Percentiles rank a stretch among this genome's conserved stretches.
Evolutionary conservation across 92 coral and sea anemone species (phyloP).

Genomic region (Zoanthus solanderi): DNA sequence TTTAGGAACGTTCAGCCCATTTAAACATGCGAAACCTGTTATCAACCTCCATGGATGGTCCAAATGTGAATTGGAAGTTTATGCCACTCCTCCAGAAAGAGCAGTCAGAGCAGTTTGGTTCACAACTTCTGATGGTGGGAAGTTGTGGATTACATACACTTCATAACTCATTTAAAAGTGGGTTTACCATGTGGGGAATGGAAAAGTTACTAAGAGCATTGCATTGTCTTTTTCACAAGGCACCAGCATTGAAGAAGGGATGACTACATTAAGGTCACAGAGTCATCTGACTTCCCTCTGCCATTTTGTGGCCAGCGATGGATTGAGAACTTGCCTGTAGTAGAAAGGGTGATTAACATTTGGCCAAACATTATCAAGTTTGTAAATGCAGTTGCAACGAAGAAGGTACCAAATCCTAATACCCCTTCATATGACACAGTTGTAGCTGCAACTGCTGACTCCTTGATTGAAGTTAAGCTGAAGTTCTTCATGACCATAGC

Average conservation of each 20-base stretch:
- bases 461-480: background rate
- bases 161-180: slow-evolving; percentile 26
- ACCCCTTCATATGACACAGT: slow-evolving; percentile 22
- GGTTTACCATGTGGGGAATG: slow-evolving; percentile 33
- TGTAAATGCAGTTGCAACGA: slow-evolving; percentile 15
- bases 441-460: slow-evolving; percentile 11
- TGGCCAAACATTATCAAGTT: slow-evolving; percentile 15
- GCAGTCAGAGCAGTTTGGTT: slow-evolving; percentile 17
- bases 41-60: slow-evolving; percentile 27
- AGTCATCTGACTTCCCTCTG: slow-evolving; percentile 2
- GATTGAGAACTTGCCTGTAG: slow-evolving; percentile 40
- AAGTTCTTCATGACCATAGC: slow-evolving; percentile 7
- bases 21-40: slow-evolving; percentile 17
- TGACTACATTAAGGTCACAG: slow-evolving; percentile 16
- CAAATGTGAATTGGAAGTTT: slow-evolving; percentile 29
- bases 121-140: slow-evolving; percentile 29
- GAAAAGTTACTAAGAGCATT: slow-evolving; percentile 10
- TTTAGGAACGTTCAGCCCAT: slow-evolving; percentile 13
- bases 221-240: slow-evolving; percentile 19
- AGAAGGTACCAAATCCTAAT: slow-evolving; percentile 6
- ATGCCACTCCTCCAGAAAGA: slow-evolving; percentile 27
- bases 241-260: slow-evolving; percentile 34
- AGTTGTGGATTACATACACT: slow-evolving; percentile 30
- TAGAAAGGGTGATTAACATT: slow-evolving; percentile 20
- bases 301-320: slow-evolving; percentile 36